A percentile compares a stretch with the other conserved stretches of the same genome.
phyloP scores from a whole-genome alignment of 2,797 vertebrate species.

The Phrynocephalus guinanensis region DNA sequence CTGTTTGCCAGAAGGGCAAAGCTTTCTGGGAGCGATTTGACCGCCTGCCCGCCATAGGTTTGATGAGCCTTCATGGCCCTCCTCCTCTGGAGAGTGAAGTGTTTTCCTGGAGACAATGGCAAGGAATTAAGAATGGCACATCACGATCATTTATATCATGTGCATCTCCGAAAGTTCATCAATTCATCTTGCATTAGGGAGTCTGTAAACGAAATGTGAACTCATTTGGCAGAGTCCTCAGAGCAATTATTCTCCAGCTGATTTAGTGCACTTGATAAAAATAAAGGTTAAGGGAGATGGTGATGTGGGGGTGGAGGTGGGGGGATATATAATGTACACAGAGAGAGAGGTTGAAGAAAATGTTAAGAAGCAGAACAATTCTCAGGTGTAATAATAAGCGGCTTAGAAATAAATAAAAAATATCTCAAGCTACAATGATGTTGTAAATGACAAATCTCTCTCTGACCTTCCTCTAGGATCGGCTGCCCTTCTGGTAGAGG shows the following conservation, averaged over 20 bases:
- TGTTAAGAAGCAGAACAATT: slow-evolving; percentile 71
- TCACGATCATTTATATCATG: slow-evolving; percentile 72
- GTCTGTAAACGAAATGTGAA: slow-evolving; percentile 77
- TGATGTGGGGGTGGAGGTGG: slow-evolving; percentile 58
- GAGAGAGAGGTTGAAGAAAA: slow-evolving; percentile 20
- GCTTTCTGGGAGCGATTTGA: slow-evolving; percentile 46
- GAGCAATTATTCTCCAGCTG: slow-evolving; percentile 78
- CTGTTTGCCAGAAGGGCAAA: slow-evolving; percentile 59
- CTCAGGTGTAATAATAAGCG: background rate
- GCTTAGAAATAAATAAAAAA: background rate
- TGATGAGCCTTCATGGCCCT: background rate
- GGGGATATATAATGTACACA: background rate
- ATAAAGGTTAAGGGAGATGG: slow-evolving; percentile 75
- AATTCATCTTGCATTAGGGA: slow-evolving; percentile 79
- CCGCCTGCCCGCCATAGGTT: slow-evolving; percentile 47
- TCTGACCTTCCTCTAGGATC: background rate
- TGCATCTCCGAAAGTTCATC: slow-evolving; percentile 75
- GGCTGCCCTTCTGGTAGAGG: background rate
- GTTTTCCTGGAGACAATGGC: slow-evolving; percentile 71
- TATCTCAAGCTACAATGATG: background rate
- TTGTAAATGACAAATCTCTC: background rate
- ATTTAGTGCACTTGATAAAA: slow-evolving; percentile 78
- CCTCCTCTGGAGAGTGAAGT: slow-evolving; percentile 62
- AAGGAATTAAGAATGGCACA: slow-evolving; percentile 78
- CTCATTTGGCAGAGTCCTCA: slow-evolving; percentile 76